Conservation (phyloP, 2,797 vertebrate species). For the Tympanoctomys barrerae region DNA sequence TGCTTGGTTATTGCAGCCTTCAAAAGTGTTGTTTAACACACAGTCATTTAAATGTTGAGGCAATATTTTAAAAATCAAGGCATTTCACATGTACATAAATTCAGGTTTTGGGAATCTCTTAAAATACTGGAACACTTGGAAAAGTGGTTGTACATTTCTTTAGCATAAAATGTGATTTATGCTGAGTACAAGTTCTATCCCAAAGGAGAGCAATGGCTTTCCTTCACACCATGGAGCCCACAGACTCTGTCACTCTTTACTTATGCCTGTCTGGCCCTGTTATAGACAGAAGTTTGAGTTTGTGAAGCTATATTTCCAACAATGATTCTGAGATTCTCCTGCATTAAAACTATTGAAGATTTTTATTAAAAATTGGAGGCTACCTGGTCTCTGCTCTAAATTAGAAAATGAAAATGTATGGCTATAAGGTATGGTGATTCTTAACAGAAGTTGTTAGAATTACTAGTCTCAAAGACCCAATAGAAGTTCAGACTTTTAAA, state of each 20-base stretch:
- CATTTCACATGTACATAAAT: conserved; percentile 1
- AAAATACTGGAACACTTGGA: conserved; percentile 33
- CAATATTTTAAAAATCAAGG: conserved; percentile 13
- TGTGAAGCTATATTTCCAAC: not conserved
- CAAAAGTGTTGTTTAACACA: not conserved
- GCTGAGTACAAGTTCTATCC: not conserved
- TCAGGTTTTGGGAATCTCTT: not conserved
- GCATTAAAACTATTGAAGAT: not conserved
- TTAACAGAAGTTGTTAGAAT: conserved; percentile 24
- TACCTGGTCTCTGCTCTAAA: not conserved
- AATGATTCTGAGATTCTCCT: conserved; percentile 5
- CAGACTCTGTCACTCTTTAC: not conserved
- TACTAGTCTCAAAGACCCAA: not conserved
- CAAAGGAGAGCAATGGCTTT: not conserved
- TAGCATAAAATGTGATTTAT: not conserved
- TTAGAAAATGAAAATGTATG: conserved; percentile 29
- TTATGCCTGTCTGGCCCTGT: not conserved
- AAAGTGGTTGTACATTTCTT: conserved; percentile 41
- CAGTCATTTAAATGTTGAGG: conserved; percentile 46
- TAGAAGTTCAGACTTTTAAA: conserved; percentile 55
- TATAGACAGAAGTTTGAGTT: not conserved
- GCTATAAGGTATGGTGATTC: not conserved
- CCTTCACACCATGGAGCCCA: not conserved
- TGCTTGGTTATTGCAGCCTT: not conserved
- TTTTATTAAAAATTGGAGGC: conserved; percentile 21